Evolutionary conservation across 2,797 vertebrate genomes (phyloP).

Genomic region (Argya squamiceps): DNA sequence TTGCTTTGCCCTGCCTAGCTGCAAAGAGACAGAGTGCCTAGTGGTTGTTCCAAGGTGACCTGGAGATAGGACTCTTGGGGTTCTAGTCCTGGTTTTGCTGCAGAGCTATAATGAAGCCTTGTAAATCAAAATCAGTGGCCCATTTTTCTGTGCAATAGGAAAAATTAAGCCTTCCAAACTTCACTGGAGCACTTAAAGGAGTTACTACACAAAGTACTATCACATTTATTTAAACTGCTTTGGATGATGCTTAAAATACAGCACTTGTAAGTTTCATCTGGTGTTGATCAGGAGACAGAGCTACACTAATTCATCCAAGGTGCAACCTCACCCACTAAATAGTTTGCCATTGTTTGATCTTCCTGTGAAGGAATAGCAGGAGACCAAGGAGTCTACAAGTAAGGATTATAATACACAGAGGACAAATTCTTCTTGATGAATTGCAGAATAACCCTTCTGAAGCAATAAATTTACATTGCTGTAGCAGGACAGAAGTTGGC

Average conservation of each 20-base stretch:
- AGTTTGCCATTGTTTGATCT: neutral
- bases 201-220: neutral
- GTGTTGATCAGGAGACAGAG: conserved; percentile 12
- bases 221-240: neutral
- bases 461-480: neutral
- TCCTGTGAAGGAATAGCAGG: neutral
- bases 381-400: neutral
- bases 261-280: conserved; percentile 9
- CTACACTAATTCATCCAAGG: neutral
- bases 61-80: neutral
- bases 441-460: conserved; percentile 12
- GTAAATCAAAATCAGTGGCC: conserved; percentile 20
- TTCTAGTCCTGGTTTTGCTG: conserved; percentile 38
- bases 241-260: neutral
- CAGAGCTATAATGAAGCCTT: conserved; percentile 35
- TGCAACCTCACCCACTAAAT: neutral
- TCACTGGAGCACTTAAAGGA: neutral
- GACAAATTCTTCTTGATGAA: conserved; percentile 18
- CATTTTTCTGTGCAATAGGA: neutral
- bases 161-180: neutral
- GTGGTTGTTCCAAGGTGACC: conserved; percentile 32
- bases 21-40: neutral
- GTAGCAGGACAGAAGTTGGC: neutral
- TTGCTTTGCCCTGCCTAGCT: neutral
- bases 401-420: conserved; percentile 18